Base-by-base conservation (phyloP, 1,140 invertebrate species). In the Eulimnadia texana region DNA sequence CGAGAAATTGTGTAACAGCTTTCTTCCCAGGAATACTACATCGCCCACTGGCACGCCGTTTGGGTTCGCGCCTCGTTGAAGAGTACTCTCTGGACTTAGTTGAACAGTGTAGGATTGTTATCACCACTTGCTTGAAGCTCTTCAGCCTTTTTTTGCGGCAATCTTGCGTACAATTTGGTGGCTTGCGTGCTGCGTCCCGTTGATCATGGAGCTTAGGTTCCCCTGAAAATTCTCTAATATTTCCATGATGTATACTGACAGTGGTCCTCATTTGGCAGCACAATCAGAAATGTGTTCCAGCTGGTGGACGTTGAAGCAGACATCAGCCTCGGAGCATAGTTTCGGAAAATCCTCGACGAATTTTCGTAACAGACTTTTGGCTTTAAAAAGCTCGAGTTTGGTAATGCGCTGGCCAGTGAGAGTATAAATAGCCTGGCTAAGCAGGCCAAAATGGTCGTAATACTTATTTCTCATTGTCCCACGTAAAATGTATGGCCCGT, bases 231-330 rank as follows among this genome's bases (percentile, higher is more conserved):
- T 47, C 63, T 66, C 63, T 24, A 52, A 66, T 3, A 58, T 25
- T 27, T 66, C 66, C 2, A 60, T 58, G 56, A 57, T 60, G 20
- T 67, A 63, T 10, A 27, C 51, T 63, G 63, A 67, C 27, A 67
- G 58, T 24, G 66, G 54, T 29, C 66, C 60, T 56, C 50, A 67
- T 50, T 59, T 50, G 50, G 11, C 13, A 11, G 66, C 63, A 64
- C 65, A 63, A 49, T 63, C 1, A 1, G 63, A n/a, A 22, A 65
- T 54, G 58, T 66, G 66, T 42, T 62, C 55, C 1, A 68, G 51
- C 0, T 66, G 52, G 63, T 69, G 68, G 29, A 63, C 61, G 61
- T 68, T 68, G 54, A 67, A 68, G 1, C 60, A 62, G 25, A 65
- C 55, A 16, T 65, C 6, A 29, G 55, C 47, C 23, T 29, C 58